phyloP scores from a whole-genome alignment of 1,140 invertebrate genomes.

The Apocrypta bakeri region DNA sequence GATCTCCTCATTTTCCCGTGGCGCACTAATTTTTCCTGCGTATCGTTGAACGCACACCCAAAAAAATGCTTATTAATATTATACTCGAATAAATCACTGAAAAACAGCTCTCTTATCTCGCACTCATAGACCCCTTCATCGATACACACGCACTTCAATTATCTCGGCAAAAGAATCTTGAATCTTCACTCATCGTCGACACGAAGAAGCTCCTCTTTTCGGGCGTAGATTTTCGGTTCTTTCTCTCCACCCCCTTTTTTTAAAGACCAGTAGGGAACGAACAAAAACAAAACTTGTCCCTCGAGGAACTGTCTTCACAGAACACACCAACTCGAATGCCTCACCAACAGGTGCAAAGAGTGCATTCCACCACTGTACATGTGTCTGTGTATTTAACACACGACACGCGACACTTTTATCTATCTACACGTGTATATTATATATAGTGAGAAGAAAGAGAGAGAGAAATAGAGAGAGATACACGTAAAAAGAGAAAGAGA shows the following conservation, averaged over 20 bases:
- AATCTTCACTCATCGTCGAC: background rate
- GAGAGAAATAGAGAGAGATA: background rate
- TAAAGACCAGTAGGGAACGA: too few species aligned
- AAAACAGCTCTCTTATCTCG: constrained; percentile 40
- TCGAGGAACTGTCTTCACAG: background rate
- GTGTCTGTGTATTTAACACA: background rate
- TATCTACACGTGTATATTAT: too few species aligned
- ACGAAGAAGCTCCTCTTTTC: too few species aligned
- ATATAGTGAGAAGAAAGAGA: constrained; percentile 21
- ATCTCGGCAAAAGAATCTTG: too few species aligned
- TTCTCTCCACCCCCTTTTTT: too few species aligned
- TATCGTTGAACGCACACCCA: constrained; percentile 49
- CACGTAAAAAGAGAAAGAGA: background rate
- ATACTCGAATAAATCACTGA: constrained; percentile 7
- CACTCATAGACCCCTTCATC: constrained; percentile 49
- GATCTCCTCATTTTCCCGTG: constrained; percentile 70
- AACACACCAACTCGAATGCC: background rate
- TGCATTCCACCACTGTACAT: background rate
- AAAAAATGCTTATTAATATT: too few species aligned
- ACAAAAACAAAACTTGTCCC: too few species aligned
- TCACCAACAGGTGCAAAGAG: background rate
- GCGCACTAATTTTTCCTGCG: constrained; percentile 69
- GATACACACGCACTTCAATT: constrained; percentile 31
- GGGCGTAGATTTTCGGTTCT: background rate
- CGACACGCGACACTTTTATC: background rate